Percentiles rank a stretch among this genome's conserved stretches.
These are phyloP conservation scores for Zaprionus vittiger DNA, from an alignment of 1,140 invertebrate genomes.

Conservation along the genomic window DNA sequence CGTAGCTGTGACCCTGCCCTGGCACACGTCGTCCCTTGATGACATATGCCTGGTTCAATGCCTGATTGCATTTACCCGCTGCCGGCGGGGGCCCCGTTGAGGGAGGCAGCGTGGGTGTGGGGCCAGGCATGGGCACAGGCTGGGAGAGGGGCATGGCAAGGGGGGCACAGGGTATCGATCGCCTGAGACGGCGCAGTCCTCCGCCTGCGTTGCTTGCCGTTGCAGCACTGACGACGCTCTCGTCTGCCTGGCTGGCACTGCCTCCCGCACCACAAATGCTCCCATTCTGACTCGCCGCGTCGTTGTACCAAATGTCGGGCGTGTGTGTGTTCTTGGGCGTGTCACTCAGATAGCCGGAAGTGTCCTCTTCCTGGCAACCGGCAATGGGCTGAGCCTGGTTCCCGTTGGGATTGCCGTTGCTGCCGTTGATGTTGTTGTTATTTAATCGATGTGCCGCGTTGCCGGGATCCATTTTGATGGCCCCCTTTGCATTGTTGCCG, in stretches of 20 bases:
- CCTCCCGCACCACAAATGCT: conserved; percentile 71
- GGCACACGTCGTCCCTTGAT: conserved; percentile 62
- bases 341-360: conserved; percentile 89
- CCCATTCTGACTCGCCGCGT: conserved; percentile 76
- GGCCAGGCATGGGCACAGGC: not conserved
- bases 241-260: conserved; percentile 60
- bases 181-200: conserved; percentile 60
- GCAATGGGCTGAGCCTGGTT: conserved; percentile 28
- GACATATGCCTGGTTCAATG: conserved; percentile 45
- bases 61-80: conserved; percentile 20
- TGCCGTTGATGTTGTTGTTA: conserved; percentile 42
- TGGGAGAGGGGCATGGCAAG: conserved; percentile 29
- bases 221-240: conserved; percentile 32
- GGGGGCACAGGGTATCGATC: conserved; percentile 63
- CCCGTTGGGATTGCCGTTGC: conserved; percentile 38
- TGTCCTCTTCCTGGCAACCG: conserved; percentile 87
- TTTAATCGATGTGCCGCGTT: conserved; percentile 61
- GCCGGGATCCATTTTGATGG: conserved; percentile 66
- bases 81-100: conserved; percentile 15
- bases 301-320: conserved; percentile 82
- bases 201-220: conserved; percentile 19
- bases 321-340: conserved; percentile 85
- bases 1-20: conserved; percentile 52
- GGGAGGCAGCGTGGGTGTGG: conserved; percentile 10
- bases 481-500: conserved; percentile 30